Base-by-base conservation (phyloP, 2,888 invertebrate species). In the Drosophila merina region DNA sequence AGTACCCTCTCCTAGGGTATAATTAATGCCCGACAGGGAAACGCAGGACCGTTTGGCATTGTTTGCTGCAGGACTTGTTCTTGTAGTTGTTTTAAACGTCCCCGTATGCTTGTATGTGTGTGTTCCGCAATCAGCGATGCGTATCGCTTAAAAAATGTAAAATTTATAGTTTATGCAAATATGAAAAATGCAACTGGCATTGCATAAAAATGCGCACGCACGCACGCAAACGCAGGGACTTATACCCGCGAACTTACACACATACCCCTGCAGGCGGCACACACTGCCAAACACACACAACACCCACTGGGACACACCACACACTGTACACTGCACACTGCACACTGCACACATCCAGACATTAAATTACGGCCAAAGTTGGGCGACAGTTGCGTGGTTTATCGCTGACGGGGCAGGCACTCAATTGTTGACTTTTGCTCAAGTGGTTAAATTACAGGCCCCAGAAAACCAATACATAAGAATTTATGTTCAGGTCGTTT, bases 191-290 rank as follows among this genome's bases (percentile, higher is more conserved):
- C 86, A 84, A 79, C 87, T 86, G 85, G 79, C 79, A 86, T 86
- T 87, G 83, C 88, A 83, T 88, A 88, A 86, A 85, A 88, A 86
- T 88, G 87, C 79, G 76, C 88, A 86, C 88, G 85, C 88, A 86
- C 88, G 85, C 86, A 88, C 81, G 85, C 88, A 85, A 86, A 77
- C 83, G 77, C 76, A 77, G 86, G 73, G 79, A 80, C 80, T 73
- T 86, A 20, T 83, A 77, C 79, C 78, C 52, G 64, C 55, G 78
- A 72, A 58, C 74, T 68, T 54, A 72, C 59, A 47, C 56, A 57
- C 47, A 62, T 50, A 58, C 10, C 36, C 36, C n/a, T 6, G 56
- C 48, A 51, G 28, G 57, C 59, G 28, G 57, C 59, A 28, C 28
- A 28, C 28, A 28, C 28, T 4, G 28, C 28, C 28, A 59, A 50